Percentiles rank a stretch among this genome's conserved stretches.
These are phyloP conservation scores for Sebastes nivosus DNA, from an alignment of 2,797 vertebrate species.

Conservation along the genomic window DNA sequence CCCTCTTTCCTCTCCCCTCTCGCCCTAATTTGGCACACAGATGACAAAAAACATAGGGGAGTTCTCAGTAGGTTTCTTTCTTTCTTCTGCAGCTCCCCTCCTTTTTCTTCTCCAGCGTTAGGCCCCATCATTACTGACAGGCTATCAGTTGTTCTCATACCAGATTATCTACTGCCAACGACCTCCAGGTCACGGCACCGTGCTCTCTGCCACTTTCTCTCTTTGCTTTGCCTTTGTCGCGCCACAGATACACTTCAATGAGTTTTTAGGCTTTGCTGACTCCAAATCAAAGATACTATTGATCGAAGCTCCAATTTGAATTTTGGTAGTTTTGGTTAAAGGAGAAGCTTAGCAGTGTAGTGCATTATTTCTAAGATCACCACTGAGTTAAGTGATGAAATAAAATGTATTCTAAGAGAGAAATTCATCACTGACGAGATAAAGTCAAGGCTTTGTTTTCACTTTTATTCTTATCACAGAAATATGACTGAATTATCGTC, in stretches of 20 bases:
- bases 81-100: slow-evolving; percentile 53
- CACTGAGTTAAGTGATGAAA: background rate
- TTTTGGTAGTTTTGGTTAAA: background rate
- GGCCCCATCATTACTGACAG: slow-evolving; percentile 71
- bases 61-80: slow-evolving; percentile 68
- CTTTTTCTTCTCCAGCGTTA: slow-evolving; percentile 65
- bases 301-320: background rate
- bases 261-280: slow-evolving; percentile 62
- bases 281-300: slow-evolving; percentile 61
- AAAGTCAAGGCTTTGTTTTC: background rate
- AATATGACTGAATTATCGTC: background rate
- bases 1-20: slow-evolving; percentile 30
- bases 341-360: background rate
- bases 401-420: background rate
- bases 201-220: slow-evolving; percentile 71
- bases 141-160: slow-evolving; percentile 76
- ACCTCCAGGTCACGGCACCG: slow-evolving; percentile 66
- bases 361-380: background rate
- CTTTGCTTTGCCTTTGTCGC: slow-evolving; percentile 65
- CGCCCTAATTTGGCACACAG: slow-evolving; percentile 75
- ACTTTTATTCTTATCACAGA: background rate
- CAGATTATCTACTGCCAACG: slow-evolving; percentile 77
- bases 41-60: slow-evolving; percentile 81
- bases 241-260: slow-evolving; percentile 52
- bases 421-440: background rate